Base-by-base conservation (phyloP, 2,888 invertebrate genomes). In the Tubulanus polymorphus region DNA sequence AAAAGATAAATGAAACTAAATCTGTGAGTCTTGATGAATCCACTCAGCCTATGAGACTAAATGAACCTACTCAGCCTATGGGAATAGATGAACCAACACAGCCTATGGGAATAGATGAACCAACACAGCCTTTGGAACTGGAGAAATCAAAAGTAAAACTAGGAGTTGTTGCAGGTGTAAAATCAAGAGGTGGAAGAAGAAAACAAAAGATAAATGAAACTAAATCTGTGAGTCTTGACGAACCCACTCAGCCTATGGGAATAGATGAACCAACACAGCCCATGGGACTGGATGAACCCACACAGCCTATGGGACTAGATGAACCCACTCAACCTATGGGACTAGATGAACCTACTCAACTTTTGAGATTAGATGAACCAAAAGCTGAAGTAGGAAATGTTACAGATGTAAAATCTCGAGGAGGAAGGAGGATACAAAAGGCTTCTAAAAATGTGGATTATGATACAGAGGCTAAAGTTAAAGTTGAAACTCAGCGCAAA, bases 341-440 rank as follows among this genome's bases (percentile, higher is more conserved):
- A n/a, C n/a, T n/a, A n/a, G 35, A 37, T 20, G 53, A 41, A 15
- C 53, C 51, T 3, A n/a, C n/a, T n/a, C n/a, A n/a, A n/a, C n/a
- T n/a, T n/a, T n/a, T n/a, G n/a, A 29, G 57, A 28, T 51, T 64
- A 10, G 51, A 50, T 27, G 63, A 60, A 27, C 47, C 18, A 20
- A 23, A 35, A 27, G 29, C n/a, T 6, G 48, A 29, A 45, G 18
- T 3, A 18, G 41, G 28, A 28, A 27, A 29, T 6, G 35, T 32
- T 20, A 50, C n/a, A n/a, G n/a, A n/a, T n/a, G n/a, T n/a, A n/a
- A n/a, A n/a, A n/a, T n/a, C n/a, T n/a, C n/a, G n/a, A n/a, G n/a
- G n/a, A n/a, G n/a, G n/a, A n/a, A n/a, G n/a, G n/a, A n/a, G n/a
- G n/a, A n/a, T n/a, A n/a, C n/a, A n/a, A n/a, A n/a, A n/a, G n/a